A percentile compares a stretch with the other conserved stretches of the same genome.
These are phyloP conservation scores for Teleiodes luculella DNA, from an alignment of 2,888 invertebrate genomes.

Conservation along the genomic window DNA sequence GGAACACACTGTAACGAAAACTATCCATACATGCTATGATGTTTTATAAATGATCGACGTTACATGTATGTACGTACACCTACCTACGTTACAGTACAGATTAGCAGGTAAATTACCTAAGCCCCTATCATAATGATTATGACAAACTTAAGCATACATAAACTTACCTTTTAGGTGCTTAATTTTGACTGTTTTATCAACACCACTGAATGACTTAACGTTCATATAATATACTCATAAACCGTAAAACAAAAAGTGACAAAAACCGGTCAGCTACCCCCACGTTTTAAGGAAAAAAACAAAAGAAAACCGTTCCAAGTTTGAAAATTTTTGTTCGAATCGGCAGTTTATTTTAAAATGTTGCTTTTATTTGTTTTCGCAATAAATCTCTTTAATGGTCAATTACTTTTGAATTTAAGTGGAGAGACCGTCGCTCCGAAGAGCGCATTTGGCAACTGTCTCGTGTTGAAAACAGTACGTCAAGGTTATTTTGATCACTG, in stretches of 20 bases:
- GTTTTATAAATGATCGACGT: no score
- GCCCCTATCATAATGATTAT: no score
- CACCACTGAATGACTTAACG: background rate
- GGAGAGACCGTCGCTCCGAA: slow-evolving; percentile 1
- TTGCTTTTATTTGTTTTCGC: background rate
- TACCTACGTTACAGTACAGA: no score
- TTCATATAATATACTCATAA: no score
- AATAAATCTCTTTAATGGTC: background rate
- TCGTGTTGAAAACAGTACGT: background rate
- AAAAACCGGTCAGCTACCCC: background rate
- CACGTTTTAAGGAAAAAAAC: background rate
- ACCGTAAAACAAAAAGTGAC: no score
- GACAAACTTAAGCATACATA: background rate
- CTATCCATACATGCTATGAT: no score
- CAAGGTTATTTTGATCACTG: slow-evolving; percentile 17
- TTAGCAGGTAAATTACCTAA: no score
- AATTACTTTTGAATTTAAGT: slow-evolving; percentile 1
- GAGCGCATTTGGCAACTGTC: slow-evolving; percentile 19
- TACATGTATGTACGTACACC: no score
- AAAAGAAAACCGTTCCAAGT: background rate
- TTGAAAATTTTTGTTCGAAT: no score
- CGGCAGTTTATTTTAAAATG: background rate
- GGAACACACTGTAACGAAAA: no score
- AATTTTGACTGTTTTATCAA: slow-evolving; percentile 49
- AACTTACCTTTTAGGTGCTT: slow-evolving; percentile 59